Evolutionary conservation across 2,888 invertebrate genomes (phyloP), one percentile per base, ranked within the genome.

Genomic region (Argynnis bischoffii): DNA sequence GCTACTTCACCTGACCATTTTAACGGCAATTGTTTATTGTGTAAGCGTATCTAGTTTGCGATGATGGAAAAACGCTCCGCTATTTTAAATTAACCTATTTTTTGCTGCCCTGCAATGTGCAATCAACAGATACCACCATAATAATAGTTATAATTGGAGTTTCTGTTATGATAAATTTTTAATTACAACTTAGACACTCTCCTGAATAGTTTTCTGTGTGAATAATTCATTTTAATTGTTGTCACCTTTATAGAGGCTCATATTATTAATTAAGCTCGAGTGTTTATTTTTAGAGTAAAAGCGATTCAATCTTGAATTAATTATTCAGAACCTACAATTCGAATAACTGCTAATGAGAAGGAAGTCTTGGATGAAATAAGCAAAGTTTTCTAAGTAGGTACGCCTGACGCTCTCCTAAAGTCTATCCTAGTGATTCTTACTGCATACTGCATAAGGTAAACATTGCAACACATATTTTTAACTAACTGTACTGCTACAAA

Each of bases 1-100:
- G 81, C 84, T 86, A 84, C 84, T 86, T 84, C 84, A 80, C 81
- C 79, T 78, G 80, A 78, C 81, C 78, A 81, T 84, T 84, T 83
- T 82, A 81, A 82, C 79, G 74, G 81, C 77, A 79, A 80, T 80
- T 78, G 78, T 78, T 76, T 75, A 74, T 76, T 73, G 73, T 76
- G 75, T 74, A 74, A 75, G 68, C 60, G 67, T 69, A 67, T 72
- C 69, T 74, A 67, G 70, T 71, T 70, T 69, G 69, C 67, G 63
- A 70, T 66, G 72, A 69, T 71, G 72, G 69, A 72, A 69, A 60
- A 67, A 66, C 56, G 66, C 66, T 63, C 59, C 60, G 47, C 65
- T 66, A 60, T 66, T 67, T 65, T 65, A 67, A 67, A 71, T 63
- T 59, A 60, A 71, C 69, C 57, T 63, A 56, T 70, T 66, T 70